phyloP scores from a whole-genome alignment of 2,797 vertebrate genomes.

The Cyclura pinguis region DNA sequence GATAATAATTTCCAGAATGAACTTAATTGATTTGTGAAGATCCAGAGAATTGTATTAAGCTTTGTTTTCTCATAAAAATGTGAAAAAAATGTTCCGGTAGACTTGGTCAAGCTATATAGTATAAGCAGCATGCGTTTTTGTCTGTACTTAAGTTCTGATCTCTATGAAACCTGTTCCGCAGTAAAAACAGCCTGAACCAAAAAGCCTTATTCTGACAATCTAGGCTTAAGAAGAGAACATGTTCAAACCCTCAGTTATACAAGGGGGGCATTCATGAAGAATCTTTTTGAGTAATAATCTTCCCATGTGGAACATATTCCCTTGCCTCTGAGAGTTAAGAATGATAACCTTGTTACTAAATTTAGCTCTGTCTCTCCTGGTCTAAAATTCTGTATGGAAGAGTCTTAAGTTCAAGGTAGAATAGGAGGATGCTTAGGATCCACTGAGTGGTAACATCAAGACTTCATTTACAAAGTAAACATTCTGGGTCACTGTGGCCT shows the following conservation, averaged over 20 bases:
- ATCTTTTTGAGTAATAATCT: slow-evolving; percentile 18
- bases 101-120: neutral
- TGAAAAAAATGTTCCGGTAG: neutral
- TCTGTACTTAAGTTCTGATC: no score
- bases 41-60: neutral
- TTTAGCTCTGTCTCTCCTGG: neutral
- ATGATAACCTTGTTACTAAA: slow-evolving; percentile 14
- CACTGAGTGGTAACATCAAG: neutral
- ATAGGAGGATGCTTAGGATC: neutral
- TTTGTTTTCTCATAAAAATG: neutral
- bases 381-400: neutral
- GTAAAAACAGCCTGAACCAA: neutral
- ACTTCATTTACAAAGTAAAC: slow-evolving; percentile 20
- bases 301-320: neutral
- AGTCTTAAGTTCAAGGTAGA: neutral
- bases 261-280: neutral
- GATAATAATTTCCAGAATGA: no score
- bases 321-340: neutral
- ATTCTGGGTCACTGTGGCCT: neutral
- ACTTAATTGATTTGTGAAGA: neutral
- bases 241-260: neutral
- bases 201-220: neutral
- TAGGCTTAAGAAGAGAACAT: neutral
- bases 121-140: neutral
- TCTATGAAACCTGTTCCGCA: neutral